Conservation (phyloP, 1,140 invertebrate genomes). For the Pomacea maculata region DNA sequence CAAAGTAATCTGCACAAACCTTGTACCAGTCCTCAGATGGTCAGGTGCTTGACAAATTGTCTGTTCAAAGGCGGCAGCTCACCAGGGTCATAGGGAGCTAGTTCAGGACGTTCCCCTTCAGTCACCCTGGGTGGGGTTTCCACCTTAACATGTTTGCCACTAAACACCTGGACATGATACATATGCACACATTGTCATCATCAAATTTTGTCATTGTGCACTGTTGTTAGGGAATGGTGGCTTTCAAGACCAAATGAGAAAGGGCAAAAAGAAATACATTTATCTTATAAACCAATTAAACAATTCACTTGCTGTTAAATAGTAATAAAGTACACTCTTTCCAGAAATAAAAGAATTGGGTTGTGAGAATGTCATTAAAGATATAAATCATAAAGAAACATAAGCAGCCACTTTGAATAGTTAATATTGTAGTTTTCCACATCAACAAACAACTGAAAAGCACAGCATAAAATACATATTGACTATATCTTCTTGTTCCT, state of each 20-base stretch:
- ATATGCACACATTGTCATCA: neutral
- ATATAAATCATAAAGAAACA: neutral
- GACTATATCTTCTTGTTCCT: neutral
- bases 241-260: neutral
- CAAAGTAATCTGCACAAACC: too few relatives aligned
- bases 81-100: conserved; percentile 11
- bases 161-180: conserved; percentile 37
- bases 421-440: neutral
- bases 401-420: neutral
- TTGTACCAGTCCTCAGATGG: conserved; percentile 13
- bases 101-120: neutral
- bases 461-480: neutral
- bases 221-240: conserved; percentile 46
- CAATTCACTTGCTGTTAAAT: too few relatives aligned
- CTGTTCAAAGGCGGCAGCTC: conserved; percentile 13
- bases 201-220: conserved; percentile 50
- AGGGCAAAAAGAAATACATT: neutral
- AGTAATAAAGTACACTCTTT: too few relatives aligned
- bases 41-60: conserved; percentile 21
- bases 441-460: neutral
- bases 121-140: conserved; percentile 47
- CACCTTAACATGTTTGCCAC: conserved; percentile 51
- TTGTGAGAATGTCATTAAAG: neutral
- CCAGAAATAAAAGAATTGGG: neutral
- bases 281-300: neutral